Base-by-base conservation (phyloP, 2,888 invertebrate genomes). In the Meteorus cinctellus region DNA sequence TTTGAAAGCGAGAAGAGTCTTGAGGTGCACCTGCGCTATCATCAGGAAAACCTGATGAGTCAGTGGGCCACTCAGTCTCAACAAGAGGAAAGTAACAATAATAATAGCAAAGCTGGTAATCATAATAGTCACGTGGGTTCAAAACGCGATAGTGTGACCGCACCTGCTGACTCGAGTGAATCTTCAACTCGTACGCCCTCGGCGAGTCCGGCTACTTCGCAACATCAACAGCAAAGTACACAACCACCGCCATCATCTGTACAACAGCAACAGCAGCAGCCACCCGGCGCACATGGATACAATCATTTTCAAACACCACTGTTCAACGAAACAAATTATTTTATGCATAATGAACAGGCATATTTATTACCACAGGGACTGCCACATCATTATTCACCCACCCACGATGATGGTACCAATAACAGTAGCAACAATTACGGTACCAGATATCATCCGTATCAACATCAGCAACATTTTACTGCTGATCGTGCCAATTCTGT, bases 11-110 rank as follows among this genome's bases (percentile, higher is more conserved):
- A 93, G 77, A 94, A 94, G 85, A 95, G 95, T 77, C 91, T 96
- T 82, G 94, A 95, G 85, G 95, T 95, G 80, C 96, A 96, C 90
- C 91, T 95, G 84, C 94, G 94, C 86, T 96, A 95, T 89, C 95
- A 95, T 85, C 94, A 95, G 89, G 95, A 95, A 86, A 94, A 94
- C 86, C 91, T 95, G 83, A 91, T 94, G 86, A 93, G 92, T 81
- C 94, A 94, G 90, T 95, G 95, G 95, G 93, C 93, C 71, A 92
- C 91, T 66, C 93, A 91, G 83, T 88, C 90, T 45, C 87, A 88
- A 69, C 92, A 91, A 86, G 92, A 93, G 85, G 92, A 92, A 81
- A 93, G 93, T 80, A 94, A 94, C 86, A 88, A 94, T 90, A 94
- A 94, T 90, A 92, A 91, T 84, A 91, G 89, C 79, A 90, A 90